Base-by-base conservation (phyloP, 2,797 vertebrate genomes). In the Lates japonicus region DNA sequence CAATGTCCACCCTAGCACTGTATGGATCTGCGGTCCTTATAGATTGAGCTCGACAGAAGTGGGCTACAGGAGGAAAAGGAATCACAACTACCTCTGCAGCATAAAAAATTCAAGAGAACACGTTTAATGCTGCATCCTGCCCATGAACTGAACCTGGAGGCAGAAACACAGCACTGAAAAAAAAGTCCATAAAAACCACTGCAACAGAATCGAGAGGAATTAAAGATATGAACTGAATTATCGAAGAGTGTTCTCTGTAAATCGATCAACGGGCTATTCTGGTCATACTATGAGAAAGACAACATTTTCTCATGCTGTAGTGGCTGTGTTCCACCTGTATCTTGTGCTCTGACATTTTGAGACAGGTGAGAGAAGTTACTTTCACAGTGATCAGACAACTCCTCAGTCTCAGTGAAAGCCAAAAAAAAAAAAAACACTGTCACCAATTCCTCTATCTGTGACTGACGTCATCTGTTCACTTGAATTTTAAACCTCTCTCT, bases 1-100 rank as follows among this genome's bases (percentile, higher is more conserved):
- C 83, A 29, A 88, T 87, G 80, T 39, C 63, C 69, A 52, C 75
- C 79, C 49, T 12, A 39, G 74, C 57, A 35, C 49, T 1, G 68
- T 61, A 85, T 82, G 61, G 84, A 83, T 89, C 62, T 37, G 64
- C 11, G 70, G 67, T 46, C 37, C 61, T 59, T 72, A 69, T 69
- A 70, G 66, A 77, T 75, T 73, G 62, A 78, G 54, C 54, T 72
- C 9, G 1, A 61, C 44, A 70, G 54, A 66, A 72, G 35, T n/a
- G 5, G 19, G 19, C 71, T 29, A 51, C 39, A 67, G 14, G 35
- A 29, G 19, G 41, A 35, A 48, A 31, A 67, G 11, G 37, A 62
- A 57, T 61, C 55, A 42, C 61, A 70, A 37, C 33, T 39, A 72
- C 44, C 74, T 65, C 72, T 78, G 67, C 55, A 62, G 42, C 41